Conservation (phyloP, 2,888 invertebrate species). For the Parnassius smintheus region DNA sequence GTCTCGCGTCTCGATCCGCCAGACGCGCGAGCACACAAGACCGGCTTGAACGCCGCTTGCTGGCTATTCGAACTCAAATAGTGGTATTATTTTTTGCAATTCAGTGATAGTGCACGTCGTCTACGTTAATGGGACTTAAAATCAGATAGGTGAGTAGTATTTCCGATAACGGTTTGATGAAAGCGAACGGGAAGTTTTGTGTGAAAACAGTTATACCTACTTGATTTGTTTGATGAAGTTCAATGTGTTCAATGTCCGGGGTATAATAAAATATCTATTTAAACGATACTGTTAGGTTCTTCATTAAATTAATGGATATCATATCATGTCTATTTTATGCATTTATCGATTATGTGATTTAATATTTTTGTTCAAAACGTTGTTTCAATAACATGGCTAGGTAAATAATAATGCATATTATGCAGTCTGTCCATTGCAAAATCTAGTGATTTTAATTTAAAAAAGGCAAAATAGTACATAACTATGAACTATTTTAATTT, state of each 20-base stretch:
- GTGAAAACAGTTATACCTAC: slow-evolving; percentile 45
- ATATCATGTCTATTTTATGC: too few relatives aligned
- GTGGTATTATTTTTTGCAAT: slow-evolving; percentile 33
- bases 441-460: too few relatives aligned
- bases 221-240: slow-evolving; percentile 37
- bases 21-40: slow-evolving; percentile 59
- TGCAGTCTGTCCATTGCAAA: too few relatives aligned
- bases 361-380: too few relatives aligned
- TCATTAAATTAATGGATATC: too few relatives aligned
- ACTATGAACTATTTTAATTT: too few relatives aligned
- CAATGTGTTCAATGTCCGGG: slow-evolving; percentile 13
- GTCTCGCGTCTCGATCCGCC: slow-evolving; percentile 31
- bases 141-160: slow-evolving; percentile 60
- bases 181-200: slow-evolving; percentile 44
- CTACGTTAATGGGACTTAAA: slow-evolving; percentile 50
- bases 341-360: too few relatives aligned
- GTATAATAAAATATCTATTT: too few relatives aligned
- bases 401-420: too few relatives aligned
- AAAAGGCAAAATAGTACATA: too few relatives aligned
- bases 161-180: slow-evolving; percentile 45
- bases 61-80: slow-evolving; percentile 32
- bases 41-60: slow-evolving; percentile 45
- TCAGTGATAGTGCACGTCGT: slow-evolving; percentile 39
- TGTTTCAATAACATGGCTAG: too few relatives aligned
- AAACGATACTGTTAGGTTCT: too few relatives aligned